These are phyloP conservation scores for Diplazon laetatorius DNA, from an alignment of 2,888 invertebrate species.

Conservation along the genomic window DNA sequence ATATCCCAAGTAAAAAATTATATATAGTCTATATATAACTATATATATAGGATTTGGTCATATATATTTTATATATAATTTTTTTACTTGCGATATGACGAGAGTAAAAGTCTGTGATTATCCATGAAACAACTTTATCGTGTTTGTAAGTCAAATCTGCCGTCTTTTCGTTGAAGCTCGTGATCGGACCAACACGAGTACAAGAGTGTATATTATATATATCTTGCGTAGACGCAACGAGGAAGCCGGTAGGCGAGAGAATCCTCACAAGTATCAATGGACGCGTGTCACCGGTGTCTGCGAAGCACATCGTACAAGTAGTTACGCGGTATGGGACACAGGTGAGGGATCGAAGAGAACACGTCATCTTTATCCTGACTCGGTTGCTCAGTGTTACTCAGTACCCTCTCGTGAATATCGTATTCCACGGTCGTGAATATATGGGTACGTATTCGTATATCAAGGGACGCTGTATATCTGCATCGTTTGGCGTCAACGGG, in stretches of 20 bases:
- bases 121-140: too few relatives aligned
- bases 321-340: neutral
- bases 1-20: too few relatives aligned
- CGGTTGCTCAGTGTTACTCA: conserved; percentile 10
- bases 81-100: too few relatives aligned
- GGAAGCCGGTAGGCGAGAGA: conserved; percentile 48
- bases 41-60: too few relatives aligned
- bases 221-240: conserved; percentile 36
- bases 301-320: conserved; percentile 37
- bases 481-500: too few relatives aligned
- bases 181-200: conserved; percentile 38
- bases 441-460: too few relatives aligned
- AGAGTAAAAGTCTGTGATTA: too few relatives aligned
- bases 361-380: conserved; percentile 26
- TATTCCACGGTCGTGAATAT: conserved; percentile 50
- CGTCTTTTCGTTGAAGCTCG: too few relatives aligned
- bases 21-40: too few relatives aligned
- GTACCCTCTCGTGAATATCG: conserved; percentile 40
- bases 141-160: too few relatives aligned
- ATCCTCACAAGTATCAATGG: conserved; percentile 57
- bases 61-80: too few relatives aligned
- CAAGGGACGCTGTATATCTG: too few relatives aligned
- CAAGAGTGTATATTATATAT: conserved; percentile 14
- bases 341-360: conserved; percentile 41
- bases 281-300: conserved; percentile 49